Evolutionary conservation across 2,888 invertebrate genomes (phyloP), one percentile per base, ranked within the genome.

Genomic region (Minunthozetes semirufus): DNA sequence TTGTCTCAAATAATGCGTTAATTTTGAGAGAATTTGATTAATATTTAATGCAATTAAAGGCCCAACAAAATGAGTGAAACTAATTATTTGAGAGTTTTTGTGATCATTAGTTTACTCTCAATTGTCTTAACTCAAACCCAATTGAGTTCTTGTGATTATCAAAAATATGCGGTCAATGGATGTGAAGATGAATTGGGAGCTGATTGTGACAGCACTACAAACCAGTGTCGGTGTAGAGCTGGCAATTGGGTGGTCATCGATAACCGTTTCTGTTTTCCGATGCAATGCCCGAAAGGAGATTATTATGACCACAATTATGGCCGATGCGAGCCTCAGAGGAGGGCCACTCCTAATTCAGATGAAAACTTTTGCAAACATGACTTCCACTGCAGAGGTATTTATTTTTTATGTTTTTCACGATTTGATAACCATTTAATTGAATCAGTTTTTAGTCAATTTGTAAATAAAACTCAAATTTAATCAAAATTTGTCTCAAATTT

Each of bases 101-200:
- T 66, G n/a, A n/a, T 38, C 4, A n/a, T 13, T n/a, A n/a, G 33
- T n/a, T 38, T 66, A 13, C 4, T 8, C 6, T 9, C 63, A 33
- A 13, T 46, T 2, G 46, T 15, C 8, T 1, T 42, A 22, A 70
- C 25, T 70, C 48, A 70, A 25, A 48, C 70, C 46, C 17, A 9
- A 15, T 22, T n/a, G 27, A 13, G 13, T 70, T 46, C 53, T 19
- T 75, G 75, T 61, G 59, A 75, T 66, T 75, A 61, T 27, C 13
- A 38, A 17, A 48, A 42, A 29, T 72, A 72, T 72, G 22, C 71
- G 13, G 38, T 17, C 17, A 72, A 56, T 38, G 75, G 75, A 4
- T 75, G 75, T 33, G 75, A 72, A n/a, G 72, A 75, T n/a, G 56
- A 72, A n/a, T 27, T 72, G 19, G 72, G 72, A 19, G 33, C 75